A percentile compares a stretch with the other conserved stretches of the same genome.
phyloP scores from a whole-genome alignment of 2,888 invertebrate genomes.

The Oscheius sp. region DNA sequence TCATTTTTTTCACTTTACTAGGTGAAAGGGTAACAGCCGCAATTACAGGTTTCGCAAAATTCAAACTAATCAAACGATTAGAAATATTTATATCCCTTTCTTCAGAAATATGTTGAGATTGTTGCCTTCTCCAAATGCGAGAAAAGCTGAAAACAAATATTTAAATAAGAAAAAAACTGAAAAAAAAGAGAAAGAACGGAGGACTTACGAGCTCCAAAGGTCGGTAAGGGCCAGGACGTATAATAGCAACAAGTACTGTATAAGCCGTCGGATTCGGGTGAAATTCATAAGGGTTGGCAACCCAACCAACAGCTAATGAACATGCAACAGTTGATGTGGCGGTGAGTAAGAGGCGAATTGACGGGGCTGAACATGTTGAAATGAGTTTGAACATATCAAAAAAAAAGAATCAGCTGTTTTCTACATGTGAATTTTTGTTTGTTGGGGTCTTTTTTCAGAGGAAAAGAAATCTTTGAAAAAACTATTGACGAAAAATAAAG shows the following conservation, averaged over 20 bases:
- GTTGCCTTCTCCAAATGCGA: constrained; percentile 4
- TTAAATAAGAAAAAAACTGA: not conserved
- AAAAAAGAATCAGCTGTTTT: too few species aligned
- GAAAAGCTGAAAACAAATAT: constrained; percentile 7
- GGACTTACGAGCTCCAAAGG: constrained; percentile 19
- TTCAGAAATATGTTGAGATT: not conserved
- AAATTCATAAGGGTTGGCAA: constrained; percentile 10
- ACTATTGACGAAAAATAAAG: too few species aligned
- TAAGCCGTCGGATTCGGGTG: constrained; percentile 11
- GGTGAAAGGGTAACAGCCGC: constrained; percentile 1
- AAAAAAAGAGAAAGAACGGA: not conserved
- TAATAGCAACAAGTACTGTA: constrained; percentile 8
- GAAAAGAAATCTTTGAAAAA: too few species aligned
- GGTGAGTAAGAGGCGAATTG: too few species aligned
- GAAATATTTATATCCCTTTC: not conserved
- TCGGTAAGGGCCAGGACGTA: constrained; percentile 26
- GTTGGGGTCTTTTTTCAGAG: too few species aligned
- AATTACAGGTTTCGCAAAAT: constrained; percentile 2
- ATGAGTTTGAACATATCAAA: too few species aligned
- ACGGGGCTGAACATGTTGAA: too few species aligned
- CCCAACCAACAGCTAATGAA: too few species aligned
- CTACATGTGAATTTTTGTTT: too few species aligned
- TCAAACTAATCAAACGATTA: not conserved
- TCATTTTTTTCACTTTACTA: constrained; percentile 2
- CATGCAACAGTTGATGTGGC: too few species aligned